Evolutionary conservation across 2,113 vertebrate genomes (phyloP).

Genomic region (Morone chrysops): DNA sequence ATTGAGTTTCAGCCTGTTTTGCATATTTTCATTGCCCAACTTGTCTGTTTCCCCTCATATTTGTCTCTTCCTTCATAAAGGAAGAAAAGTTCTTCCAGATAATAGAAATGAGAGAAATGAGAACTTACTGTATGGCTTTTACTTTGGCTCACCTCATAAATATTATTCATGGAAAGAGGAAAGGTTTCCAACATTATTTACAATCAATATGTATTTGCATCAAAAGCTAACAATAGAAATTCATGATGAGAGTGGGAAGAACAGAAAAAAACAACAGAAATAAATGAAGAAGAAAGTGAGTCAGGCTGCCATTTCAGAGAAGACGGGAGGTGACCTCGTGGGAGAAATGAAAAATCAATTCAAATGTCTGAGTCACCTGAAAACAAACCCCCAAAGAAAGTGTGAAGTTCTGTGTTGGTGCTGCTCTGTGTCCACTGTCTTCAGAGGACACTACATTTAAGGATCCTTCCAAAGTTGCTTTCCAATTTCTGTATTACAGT

Average conservation of each 20-base stretch:
- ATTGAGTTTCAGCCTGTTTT: not conserved
- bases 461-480: too few species aligned
- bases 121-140: not conserved
- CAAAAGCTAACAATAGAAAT: not conserved
- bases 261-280: not conserved
- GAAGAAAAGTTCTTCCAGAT: not conserved
- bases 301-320: slow-evolving; percentile 13
- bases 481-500: too few species aligned
- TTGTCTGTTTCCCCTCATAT: not conserved
- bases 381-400: not conserved
- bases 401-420: not conserved
- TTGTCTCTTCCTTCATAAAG: not conserved
- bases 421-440: not conserved
- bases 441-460: not conserved
- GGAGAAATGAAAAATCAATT: slow-evolving; percentile 31
- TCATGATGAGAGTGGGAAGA: not conserved
- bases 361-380: slow-evolving; percentile 21
- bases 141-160: not conserved
- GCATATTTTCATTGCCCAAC: not conserved
- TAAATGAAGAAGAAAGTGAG: slow-evolving; percentile 16
- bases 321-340: slow-evolving; percentile 3
- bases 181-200: not conserved
- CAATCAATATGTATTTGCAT: not conserved
- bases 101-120: not conserved
- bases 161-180: not conserved